Evolutionary conservation across 2,797 vertebrate genomes (phyloP).

Genomic region (Remorina albescens): DNA sequence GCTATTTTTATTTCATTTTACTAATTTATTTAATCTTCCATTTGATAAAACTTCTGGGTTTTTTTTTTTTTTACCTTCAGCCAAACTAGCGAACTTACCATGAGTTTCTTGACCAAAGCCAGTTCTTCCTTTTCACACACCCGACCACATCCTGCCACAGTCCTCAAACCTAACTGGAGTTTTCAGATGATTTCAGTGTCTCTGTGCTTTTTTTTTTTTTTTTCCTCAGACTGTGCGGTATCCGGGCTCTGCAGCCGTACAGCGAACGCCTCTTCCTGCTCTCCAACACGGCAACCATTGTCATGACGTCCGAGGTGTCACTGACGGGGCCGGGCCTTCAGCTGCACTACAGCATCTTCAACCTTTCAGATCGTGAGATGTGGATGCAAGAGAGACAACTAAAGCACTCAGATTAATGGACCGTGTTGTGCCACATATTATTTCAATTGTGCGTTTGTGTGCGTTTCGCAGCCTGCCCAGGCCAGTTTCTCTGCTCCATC

Average conservation of each 20-base stretch:
- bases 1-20: neutral
- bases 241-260: constrained; percentile 87
- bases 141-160: too few relatives aligned
- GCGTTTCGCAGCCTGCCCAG: constrained; percentile 88
- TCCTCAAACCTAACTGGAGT: neutral
- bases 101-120: neutral
- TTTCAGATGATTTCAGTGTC: neutral
- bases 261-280: constrained; percentile 86
- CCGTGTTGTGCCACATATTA: neutral
- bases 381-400: neutral
- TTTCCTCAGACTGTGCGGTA: constrained; percentile 88
- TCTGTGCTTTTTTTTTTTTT: too few relatives aligned
- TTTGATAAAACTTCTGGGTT: neutral
- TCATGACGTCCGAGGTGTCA: constrained; percentile 90
- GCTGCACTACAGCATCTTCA: constrained; percentile 90
- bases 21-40: neutral
- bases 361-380: constrained; percentile 91
- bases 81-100: too few relatives aligned
- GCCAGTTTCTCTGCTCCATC: constrained; percentile 89
- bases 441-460: constrained; percentile 9
- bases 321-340: constrained; percentile 92
- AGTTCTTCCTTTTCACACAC: too few relatives aligned
- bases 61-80: too few relatives aligned
- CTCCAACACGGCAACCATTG: constrained; percentile 81
- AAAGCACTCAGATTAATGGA: neutral